Evolutionary conservation across 2,888 invertebrate species (phyloP).

Genomic region (Reticulitermes lucifugus): DNA sequence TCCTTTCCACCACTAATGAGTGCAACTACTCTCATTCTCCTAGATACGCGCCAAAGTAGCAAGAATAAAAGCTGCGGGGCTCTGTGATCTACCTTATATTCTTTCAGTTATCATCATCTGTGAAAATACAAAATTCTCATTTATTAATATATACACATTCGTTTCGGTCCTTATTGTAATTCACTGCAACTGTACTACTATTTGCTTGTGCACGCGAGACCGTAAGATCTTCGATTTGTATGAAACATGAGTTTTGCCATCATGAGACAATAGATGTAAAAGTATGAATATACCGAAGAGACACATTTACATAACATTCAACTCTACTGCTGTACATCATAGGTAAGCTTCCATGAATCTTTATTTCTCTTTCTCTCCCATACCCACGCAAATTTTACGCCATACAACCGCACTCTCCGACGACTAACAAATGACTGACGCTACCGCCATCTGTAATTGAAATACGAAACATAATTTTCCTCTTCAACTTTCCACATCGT

Average conservation of each 20-base stretch:
- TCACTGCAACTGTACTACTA: not conserved
- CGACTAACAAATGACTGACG: slow-evolving; percentile 49
- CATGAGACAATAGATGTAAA: not conserved
- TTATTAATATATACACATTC: not conserved
- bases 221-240: slow-evolving; percentile 1
- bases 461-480: slow-evolving; percentile 36
- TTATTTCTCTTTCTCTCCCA: not conserved
- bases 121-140: slow-evolving; percentile 49
- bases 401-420: slow-evolving; percentile 46
- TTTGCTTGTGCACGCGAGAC: not conserved
- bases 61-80: slow-evolving; percentile 12
- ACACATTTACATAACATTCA: not conserved
- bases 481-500: not conserved
- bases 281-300: not conserved
- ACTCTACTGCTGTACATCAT: not conserved
- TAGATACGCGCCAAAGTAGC: not conserved
- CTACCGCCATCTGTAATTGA: slow-evolving; percentile 50
- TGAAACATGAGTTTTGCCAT: not conserved
- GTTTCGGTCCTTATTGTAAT: not conserved
- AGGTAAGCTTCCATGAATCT: not conserved
- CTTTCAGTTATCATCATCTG: slow-evolving; percentile 57
- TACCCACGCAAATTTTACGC: slow-evolving; percentile 44
- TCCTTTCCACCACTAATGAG: slow-evolving; percentile 98
- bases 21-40: slow-evolving; percentile 86
- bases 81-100: slow-evolving; percentile 13